phyloP scores from a whole-genome alignment of 2,888 invertebrate genomes.

The Drosophila affinis region DNA sequence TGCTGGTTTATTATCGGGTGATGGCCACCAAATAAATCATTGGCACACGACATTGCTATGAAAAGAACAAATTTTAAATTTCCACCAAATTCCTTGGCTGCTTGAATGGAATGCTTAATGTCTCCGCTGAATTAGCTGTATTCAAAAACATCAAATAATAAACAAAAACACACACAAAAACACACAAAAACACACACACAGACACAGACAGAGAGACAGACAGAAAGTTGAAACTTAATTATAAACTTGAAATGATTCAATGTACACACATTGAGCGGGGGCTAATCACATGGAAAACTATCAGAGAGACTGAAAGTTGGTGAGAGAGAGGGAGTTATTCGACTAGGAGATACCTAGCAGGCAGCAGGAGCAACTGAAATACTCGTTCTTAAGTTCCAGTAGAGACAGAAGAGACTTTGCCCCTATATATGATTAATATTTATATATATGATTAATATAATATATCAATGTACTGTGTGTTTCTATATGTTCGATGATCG shows the following conservation, averaged over 20 bases:
- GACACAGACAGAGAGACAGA: too few relatives aligned
- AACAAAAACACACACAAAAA: neutral
- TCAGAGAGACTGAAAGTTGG: neutral
- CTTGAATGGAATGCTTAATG: neutral
- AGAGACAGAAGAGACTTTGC: too few relatives aligned
- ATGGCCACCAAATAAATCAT: constrained; percentile 32
- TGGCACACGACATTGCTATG: neutral
- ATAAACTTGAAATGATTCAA: constrained; percentile 17
- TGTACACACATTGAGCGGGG: constrained; percentile 7
- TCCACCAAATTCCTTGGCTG: neutral
- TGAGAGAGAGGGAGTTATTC: too few relatives aligned
- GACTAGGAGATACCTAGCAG: neutral
- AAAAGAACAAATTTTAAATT: neutral
- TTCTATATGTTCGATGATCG: too few relatives aligned
- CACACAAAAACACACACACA: neutral
- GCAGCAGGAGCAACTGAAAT: too few relatives aligned
- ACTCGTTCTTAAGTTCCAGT: too few relatives aligned
- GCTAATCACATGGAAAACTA: constrained; percentile 40
- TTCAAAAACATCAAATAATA: constrained; percentile 7
- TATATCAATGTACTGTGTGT: too few relatives aligned
- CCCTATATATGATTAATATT: too few relatives aligned
- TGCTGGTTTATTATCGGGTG: constrained; percentile 27
- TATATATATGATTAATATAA: too few relatives aligned
- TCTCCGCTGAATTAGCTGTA: neutral
- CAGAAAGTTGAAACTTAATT: constrained; percentile 35